Conservation (phyloP, 2,888 invertebrate genomes). For the Hemaris fuciformis region DNA sequence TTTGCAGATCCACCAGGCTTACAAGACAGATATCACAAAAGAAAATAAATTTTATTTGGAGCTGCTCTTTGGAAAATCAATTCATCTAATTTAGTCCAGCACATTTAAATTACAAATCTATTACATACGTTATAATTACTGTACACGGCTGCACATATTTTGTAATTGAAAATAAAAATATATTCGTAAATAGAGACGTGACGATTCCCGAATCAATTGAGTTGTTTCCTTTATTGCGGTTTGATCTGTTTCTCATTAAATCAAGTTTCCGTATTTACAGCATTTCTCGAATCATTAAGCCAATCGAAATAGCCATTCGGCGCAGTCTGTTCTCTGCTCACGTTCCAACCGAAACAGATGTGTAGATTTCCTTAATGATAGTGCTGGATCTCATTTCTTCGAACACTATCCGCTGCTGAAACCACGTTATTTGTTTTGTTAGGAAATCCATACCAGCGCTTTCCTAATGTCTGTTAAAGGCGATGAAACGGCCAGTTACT, state of each 20-base stretch:
- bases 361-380: not conserved
- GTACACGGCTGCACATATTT: too few relatives aligned
- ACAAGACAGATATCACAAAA: too few relatives aligned
- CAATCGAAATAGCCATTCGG: slow-evolving; percentile 1
- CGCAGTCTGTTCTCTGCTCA: not conserved
- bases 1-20: too few relatives aligned
- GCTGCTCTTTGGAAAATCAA: too few relatives aligned
- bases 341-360: not conserved
- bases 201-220: not conserved
- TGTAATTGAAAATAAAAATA: too few relatives aligned
- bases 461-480: too few relatives aligned
- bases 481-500: too few relatives aligned
- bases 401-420: not conserved
- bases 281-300: not conserved
- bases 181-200: not conserved
- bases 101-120: too few relatives aligned
- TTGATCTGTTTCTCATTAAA: not conserved
- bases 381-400: not conserved
- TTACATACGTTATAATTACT: too few relatives aligned
- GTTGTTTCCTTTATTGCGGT: not conserved
- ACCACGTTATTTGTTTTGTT: not conserved
- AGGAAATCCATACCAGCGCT: too few relatives aligned
- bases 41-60: too few relatives aligned
- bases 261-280: not conserved
- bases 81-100: too few relatives aligned